Evolutionary conservation across 1,140 invertebrate species (phyloP).

Genomic region (Bombus turneri): DNA sequence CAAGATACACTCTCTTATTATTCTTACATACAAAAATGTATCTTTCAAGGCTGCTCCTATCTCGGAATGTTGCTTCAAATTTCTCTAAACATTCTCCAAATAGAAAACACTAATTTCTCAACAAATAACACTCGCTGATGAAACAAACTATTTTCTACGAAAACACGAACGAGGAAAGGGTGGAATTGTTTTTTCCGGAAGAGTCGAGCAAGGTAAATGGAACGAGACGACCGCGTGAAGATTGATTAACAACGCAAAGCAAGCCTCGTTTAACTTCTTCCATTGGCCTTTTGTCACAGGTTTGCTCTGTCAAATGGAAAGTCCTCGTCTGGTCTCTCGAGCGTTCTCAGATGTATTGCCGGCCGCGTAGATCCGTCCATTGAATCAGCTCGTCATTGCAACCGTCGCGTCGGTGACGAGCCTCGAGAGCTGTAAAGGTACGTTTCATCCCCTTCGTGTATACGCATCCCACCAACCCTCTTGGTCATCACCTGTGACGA

Average conservation of each 20-base stretch:
- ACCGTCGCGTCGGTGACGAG: slow-evolving; percentile 9
- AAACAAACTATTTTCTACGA: neutral
- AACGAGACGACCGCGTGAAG: slow-evolving; percentile 7
- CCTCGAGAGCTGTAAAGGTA: slow-evolving; percentile 8
- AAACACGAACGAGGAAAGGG: neutral
- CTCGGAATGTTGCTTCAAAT: neutral
- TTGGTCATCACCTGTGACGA: neutral
- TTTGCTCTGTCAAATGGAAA: slow-evolving; percentile 39
- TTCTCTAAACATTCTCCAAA: neutral
- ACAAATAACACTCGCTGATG: neutral
- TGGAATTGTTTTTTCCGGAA: neutral
- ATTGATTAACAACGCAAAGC: slow-evolving; percentile 26
- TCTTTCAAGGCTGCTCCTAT: neutral
- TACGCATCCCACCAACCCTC: neutral
- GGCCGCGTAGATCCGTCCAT: slow-evolving; percentile 17
- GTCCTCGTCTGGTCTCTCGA: slow-evolving; percentile 33
- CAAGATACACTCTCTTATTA: too few species aligned
- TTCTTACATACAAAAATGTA: too few species aligned
- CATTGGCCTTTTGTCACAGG: slow-evolving; percentile 29
- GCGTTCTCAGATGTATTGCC: slow-evolving; percentile 22
- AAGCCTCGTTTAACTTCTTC: slow-evolving; percentile 24
- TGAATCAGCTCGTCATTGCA: slow-evolving; percentile 36
- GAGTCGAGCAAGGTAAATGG: neutral
- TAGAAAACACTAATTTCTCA: neutral
- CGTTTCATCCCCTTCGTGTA: slow-evolving; percentile 8